These are phyloP conservation scores for Arizona elegans DNA, from an alignment of 2,113 vertebrate species.

Conservation along the genomic window DNA sequence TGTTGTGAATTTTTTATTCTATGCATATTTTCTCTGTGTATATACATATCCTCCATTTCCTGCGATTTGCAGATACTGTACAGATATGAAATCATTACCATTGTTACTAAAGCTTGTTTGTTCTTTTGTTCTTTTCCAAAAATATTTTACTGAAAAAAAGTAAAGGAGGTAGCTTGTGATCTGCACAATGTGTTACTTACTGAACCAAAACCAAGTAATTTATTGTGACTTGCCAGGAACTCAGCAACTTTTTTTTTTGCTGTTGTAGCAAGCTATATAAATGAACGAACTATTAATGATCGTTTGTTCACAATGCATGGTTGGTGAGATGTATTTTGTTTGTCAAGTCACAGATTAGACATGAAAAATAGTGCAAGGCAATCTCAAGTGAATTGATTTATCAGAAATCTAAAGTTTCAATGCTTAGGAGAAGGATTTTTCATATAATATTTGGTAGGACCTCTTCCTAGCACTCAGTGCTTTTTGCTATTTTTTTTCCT, in stretches of 20 bases:
- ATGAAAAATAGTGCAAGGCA: not conserved
- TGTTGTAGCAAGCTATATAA: not conserved
- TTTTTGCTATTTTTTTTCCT: not conserved
- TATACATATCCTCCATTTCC: slow-evolving; percentile 33
- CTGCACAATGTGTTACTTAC: not conserved
- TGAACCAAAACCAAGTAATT: not conserved
- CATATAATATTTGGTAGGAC: not conserved
- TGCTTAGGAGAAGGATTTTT: not conserved
- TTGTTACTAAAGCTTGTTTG: slow-evolving; percentile 25
- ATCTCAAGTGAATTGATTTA: not conserved
- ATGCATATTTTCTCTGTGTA: slow-evolving; percentile 16
- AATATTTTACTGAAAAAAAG: not conserved
- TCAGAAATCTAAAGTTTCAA: not conserved
- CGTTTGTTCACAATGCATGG: not conserved
- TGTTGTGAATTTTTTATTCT: not conserved
- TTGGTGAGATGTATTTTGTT: not conserved
- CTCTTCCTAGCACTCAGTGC: not conserved
- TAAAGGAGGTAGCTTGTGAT: fast-evolving
- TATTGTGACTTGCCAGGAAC: not conserved
- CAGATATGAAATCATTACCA: not conserved
- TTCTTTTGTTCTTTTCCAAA: slow-evolving; percentile 10
- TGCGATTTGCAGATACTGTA: slow-evolving; percentile 26
- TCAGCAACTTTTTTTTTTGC: not conserved
- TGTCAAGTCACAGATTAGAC: not conserved
- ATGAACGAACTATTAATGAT: not conserved